A percentile compares a stretch with the other conserved stretches of the same genome.
These are phyloP conservation scores for Pecten maximus DNA, from an alignment of 2,888 invertebrate species.

Conservation along the genomic window DNA sequence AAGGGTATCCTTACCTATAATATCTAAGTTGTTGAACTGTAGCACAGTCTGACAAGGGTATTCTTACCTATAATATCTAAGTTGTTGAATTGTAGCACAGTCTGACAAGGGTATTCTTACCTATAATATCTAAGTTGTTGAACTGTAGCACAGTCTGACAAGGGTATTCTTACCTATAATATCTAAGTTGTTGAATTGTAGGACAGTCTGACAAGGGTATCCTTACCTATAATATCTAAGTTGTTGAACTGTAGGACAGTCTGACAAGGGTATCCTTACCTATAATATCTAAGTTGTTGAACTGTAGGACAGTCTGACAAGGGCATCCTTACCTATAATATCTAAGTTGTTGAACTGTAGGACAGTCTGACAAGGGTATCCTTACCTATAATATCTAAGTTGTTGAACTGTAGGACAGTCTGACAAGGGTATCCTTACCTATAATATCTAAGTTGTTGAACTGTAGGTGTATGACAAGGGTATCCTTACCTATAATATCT, in stretches of 20 bases:
- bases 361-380: background rate
- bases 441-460: background rate
- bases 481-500: background rate
- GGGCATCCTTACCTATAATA: background rate
- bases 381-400: background rate
- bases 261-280: background rate
- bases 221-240: background rate
- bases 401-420: background rate
- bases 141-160: too few relatives aligned
- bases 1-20: background rate
- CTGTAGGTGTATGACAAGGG: background rate
- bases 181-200: background rate
- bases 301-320: background rate
- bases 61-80: constrained; percentile 93
- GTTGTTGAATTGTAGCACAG: constrained; percentile 96
- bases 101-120: constrained; percentile 88
- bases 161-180: background rate
- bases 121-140: background rate
- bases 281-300: background rate
- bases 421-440: background rate
- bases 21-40: background rate
- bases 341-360: background rate
- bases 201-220: too few relatives aligned
- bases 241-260: background rate
- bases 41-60: too few relatives aligned